These are phyloP conservation scores for Brienomyrus longianalis DNA, from an alignment of 2,113 vertebrate species.

Conservation along the genomic window DNA sequence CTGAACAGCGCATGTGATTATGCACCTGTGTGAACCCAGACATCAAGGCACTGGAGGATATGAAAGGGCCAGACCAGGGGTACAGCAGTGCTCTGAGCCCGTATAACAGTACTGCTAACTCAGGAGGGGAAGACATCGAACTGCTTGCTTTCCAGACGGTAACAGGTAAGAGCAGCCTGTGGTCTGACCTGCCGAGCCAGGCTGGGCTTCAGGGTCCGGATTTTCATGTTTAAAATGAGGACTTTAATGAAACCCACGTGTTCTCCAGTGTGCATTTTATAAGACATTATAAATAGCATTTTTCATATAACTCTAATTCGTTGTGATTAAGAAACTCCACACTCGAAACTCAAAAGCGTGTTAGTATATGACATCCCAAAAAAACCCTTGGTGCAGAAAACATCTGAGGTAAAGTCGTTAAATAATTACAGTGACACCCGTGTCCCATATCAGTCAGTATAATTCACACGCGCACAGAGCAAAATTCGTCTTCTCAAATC, in stretches of 20 bases:
- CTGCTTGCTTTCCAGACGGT: constrained; percentile 65
- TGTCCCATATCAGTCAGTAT: background rate
- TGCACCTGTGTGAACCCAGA: constrained; percentile 34
- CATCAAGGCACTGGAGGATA: constrained; percentile 46
- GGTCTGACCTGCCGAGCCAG: background rate
- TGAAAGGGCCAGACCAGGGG: constrained; percentile 53
- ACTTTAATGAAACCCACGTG: background rate
- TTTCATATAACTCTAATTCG: background rate
- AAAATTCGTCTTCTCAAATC: background rate
- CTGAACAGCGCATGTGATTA: background rate
- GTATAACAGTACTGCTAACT: constrained; percentile 57
- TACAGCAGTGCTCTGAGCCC: constrained; percentile 50
- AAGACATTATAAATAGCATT: background rate
- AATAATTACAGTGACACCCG: background rate
- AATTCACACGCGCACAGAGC: background rate
- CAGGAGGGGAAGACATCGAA: constrained; percentile 58
- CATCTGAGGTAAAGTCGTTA: background rate
- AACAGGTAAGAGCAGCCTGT: constrained; percentile 45
- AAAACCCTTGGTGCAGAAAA: background rate
- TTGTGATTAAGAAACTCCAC: background rate
- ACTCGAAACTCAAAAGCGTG: background rate
- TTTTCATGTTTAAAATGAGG: background rate
- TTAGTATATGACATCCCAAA: background rate
- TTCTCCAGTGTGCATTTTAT: background rate
- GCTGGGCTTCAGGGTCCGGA: background rate